Base-by-base conservation (phyloP, 1,140 invertebrate species). In the Sitophilus oryzae region DNA sequence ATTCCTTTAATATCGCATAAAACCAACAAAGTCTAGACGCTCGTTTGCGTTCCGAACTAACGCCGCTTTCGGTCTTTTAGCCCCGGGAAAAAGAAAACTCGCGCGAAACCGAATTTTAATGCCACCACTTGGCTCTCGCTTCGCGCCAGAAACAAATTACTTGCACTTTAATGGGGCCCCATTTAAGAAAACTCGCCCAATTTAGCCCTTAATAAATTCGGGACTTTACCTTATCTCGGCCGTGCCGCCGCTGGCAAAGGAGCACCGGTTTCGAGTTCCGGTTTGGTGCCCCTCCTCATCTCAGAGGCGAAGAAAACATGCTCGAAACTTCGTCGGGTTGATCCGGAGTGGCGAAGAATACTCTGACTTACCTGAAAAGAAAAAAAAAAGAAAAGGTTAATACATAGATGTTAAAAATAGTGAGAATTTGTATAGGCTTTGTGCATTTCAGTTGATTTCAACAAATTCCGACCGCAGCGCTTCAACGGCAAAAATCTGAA, bases 151-250 rank as follows among this genome's bases (percentile, higher is more conserved):
- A 69, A 69, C 67, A 67, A 69, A 69, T 69, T 69, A 67, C 61
- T 43, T 59, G 60, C 64, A 62, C 60, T 59, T 69, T 69, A 69
- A 69, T 66, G 65, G 66, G 34, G n/a, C n/a, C n/a, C 66, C 66
- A 62, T 69, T 69, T 63, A 61, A 61, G 67, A 67, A 69, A 69
- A 68, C 68, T 69, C 63, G 66, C 62, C 60, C 62, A 68, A 65
- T 69, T 68, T 64, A 61, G 59, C 53, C n/a, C 59, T 61, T 64
- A 62, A 67, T 69, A 69, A 69, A 69, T 69, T 68, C 63, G 53
- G 52, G 63, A 65, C 63, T 69, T 69, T 69, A 68, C 66, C 67
- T 69, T 69, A 68, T 68, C 67, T 66, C 57, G 61, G 52, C n/a
- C 52, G 56, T 56, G 58, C 54, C 35, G 52, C 54, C 35, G 52